Evolutionary conservation across 2,797 vertebrate species (phyloP), one percentile per base, ranked within the genome.

Genomic region (Dryobates pubescens): DNA sequence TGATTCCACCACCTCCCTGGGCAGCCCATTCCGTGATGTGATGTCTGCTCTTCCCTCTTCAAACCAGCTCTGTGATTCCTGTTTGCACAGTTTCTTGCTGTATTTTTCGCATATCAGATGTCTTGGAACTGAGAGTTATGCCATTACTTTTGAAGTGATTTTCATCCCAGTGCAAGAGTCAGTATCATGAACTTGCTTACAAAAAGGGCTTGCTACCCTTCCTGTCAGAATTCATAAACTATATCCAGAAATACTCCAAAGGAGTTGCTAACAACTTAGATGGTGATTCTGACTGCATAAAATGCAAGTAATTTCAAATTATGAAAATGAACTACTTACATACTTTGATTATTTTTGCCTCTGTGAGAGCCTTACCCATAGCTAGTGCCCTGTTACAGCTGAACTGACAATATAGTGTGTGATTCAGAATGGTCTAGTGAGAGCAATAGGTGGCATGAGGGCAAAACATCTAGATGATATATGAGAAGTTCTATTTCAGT

Each of bases 311-410:
- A 76, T 89, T 94, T 85, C 45, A 49, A 84, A 83, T 59, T 57
- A 92, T 53, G 53, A 93, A 58, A 69, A 88, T 53, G 57, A 92
- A 51, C 43, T 30, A 29, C 56, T 73, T 86, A 49, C 19, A 57
- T 77, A 67, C 93, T 91, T 72, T 61, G 54, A 76, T 88, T 82
- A 86, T 71, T 89, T 83, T 68, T 74, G 41, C 64, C 61, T 84
- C 64, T 61, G 61, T 30, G 64, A 90, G 45, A 22, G 22, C 38
- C 34, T 78, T 53, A 86, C 63, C 30, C 38, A 29, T 45, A 73
- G 53, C 14, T 26, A 49, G 14, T 15, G 7, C 17, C 83, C 47
- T 85, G 58, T 87, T 85, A 80, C 69, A 61, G 61, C 65, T 88
- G 79, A 88, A 70, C 47, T 81, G 71, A 83, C 43, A 79, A 7